Conservation (phyloP, 2,113 vertebrate species). For the Phyllopteryx taeniolatus region DNA sequence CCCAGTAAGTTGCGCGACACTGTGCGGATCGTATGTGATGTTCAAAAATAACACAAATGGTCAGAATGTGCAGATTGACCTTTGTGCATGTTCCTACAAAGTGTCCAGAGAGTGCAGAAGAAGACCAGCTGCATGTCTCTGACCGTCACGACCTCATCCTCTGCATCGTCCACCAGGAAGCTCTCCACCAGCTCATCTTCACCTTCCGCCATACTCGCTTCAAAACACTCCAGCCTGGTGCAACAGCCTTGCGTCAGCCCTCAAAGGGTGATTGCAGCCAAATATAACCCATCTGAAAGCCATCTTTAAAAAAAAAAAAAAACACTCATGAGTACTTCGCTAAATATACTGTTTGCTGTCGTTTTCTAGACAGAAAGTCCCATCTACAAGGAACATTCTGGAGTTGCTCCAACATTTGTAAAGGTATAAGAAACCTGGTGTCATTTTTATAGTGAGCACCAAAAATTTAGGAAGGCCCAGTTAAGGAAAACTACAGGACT, state of each 20-base stretch:
- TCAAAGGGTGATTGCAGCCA: conserved; percentile 42
- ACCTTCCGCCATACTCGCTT: conserved; percentile 47
- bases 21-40: background rate
- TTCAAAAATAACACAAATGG: background rate
- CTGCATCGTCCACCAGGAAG: conserved; percentile 57
- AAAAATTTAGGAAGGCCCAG: background rate
- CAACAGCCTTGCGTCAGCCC: conserved; percentile 66
- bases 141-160: conserved; percentile 72
- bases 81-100: conserved; percentile 23
- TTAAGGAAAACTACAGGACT: too few species aligned
- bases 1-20: conserved; percentile 61
- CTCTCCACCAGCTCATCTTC: conserved; percentile 45
- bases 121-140: conserved; percentile 76
- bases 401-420: conserved; percentile 68
- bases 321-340: background rate
- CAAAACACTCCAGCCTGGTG: conserved; percentile 68
- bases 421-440: conserved; percentile 55
- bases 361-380: conserved; percentile 60
- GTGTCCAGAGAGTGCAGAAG: conserved; percentile 69
- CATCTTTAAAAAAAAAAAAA: background rate
- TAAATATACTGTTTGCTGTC: background rate
- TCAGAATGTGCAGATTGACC: background rate
- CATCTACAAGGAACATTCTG: conserved; percentile 56
- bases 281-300: background rate
- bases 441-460: background rate